Evolutionary conservation across 2,888 invertebrate genomes (phyloP).

Genomic region (Acleris laterana): DNA sequence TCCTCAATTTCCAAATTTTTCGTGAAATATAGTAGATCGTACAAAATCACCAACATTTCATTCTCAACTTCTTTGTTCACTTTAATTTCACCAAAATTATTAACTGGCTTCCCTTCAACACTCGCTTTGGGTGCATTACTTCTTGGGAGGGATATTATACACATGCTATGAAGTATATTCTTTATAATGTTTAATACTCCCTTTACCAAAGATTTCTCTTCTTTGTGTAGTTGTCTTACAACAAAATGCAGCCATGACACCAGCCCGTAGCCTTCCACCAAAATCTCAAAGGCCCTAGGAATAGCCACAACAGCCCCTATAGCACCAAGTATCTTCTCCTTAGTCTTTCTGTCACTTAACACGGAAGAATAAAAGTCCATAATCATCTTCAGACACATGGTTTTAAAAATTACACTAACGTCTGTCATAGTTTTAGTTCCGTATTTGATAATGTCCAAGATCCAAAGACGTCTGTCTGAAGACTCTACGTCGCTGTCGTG

Average conservation of each 20-base stretch:
- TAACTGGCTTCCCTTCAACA: slow-evolving; percentile 46
- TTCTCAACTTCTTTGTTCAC: slow-evolving; percentile 69
- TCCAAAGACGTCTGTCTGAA: slow-evolving; percentile 89
- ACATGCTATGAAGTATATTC: slow-evolving; percentile 63
- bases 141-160: slow-evolving; percentile 58
- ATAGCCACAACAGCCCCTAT: slow-evolving; percentile 86
- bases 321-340: slow-evolving; percentile 87
- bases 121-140: slow-evolving; percentile 49
- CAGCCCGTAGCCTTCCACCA: slow-evolving; percentile 88
- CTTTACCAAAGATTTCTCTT: slow-evolving; percentile 57
- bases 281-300: slow-evolving; percentile 86
- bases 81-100: slow-evolving; percentile 59
- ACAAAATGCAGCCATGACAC: slow-evolving; percentile 87
- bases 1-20: slow-evolving; percentile 59
- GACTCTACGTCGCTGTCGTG: slow-evolving; percentile 90
- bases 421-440: slow-evolving; percentile 91
- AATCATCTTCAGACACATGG: slow-evolving; percentile 90
- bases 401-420: slow-evolving; percentile 88
- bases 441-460: slow-evolving; percentile 89
- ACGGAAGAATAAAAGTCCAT: slow-evolving; percentile 88
- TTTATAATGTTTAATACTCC: slow-evolving; percentile 55
- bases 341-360: slow-evolving; percentile 85
- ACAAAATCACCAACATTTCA: slow-evolving; percentile 62
- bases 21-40: slow-evolving; percentile 57
- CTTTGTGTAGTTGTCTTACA: slow-evolving; percentile 55